Percentiles rank a stretch among this genome's conserved stretches.
phyloP scores from a whole-genome alignment of 1,140 invertebrate genomes.

The Lasaia peninsularis region DNA sequence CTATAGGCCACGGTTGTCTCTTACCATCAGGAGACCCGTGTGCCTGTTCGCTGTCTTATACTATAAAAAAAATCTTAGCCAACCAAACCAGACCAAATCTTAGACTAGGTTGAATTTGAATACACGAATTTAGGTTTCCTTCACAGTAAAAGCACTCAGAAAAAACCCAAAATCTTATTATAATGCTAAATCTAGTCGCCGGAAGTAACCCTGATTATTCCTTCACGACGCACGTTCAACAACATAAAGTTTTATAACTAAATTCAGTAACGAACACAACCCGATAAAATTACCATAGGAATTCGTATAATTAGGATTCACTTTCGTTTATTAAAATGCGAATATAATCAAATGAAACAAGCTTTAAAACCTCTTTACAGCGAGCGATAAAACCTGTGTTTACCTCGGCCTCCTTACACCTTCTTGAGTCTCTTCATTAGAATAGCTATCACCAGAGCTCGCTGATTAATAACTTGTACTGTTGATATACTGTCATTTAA shows the following conservation, averaged over 20 bases:
- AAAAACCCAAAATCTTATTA: too few relatives aligned
- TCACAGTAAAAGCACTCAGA: too few relatives aligned
- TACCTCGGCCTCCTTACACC: constrained; percentile 65
- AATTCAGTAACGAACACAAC: background rate
- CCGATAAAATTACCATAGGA: background rate
- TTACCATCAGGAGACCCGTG: too few relatives aligned
- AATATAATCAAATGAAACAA: constrained; percentile 4
- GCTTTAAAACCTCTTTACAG: constrained; percentile 9
- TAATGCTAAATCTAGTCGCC: too few relatives aligned
- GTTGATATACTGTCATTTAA: constrained; percentile 59
- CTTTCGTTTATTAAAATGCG: constrained; percentile 2
- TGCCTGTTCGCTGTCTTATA: too few relatives aligned
- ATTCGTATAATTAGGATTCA: constrained; percentile 13
- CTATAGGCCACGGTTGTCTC: too few relatives aligned
- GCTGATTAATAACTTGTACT: constrained; percentile 64
- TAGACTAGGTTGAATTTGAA: too few relatives aligned
- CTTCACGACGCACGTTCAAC: too few relatives aligned
- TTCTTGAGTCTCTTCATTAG: constrained; percentile 66
- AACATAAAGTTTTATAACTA: background rate
- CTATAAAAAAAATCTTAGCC: too few relatives aligned
- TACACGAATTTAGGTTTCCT: too few relatives aligned
- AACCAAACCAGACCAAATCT: too few relatives aligned
- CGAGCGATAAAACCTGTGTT: constrained; percentile 31
- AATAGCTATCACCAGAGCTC: constrained; percentile 69
- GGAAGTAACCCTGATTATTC: too few relatives aligned